Evolutionary conservation across 2,797 vertebrate genomes (phyloP).

Genomic region (Hydrophis major): DNA sequence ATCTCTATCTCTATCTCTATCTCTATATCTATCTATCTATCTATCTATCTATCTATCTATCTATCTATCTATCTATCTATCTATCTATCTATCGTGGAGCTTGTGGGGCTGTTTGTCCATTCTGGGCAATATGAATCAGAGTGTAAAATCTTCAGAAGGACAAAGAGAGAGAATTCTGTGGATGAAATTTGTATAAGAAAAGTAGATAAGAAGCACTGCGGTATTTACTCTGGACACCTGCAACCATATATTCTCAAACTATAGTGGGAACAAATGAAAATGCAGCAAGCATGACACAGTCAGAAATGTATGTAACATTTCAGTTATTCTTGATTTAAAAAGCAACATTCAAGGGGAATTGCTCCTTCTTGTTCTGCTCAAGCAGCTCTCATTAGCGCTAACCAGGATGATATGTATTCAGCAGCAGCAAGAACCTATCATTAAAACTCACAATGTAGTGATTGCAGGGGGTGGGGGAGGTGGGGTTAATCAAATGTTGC

Average conservation of each 20-base stretch:
- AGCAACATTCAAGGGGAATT: constrained; percentile 4
- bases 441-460: neutral
- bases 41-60: neutral
- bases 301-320: neutral
- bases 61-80: neutral
- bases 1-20: no score
- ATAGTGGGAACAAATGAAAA: neutral
- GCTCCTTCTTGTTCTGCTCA: constrained; percentile 6
- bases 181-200: neutral
- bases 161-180: neutral
- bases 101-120: neutral
- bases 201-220: neutral
- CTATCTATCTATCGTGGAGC: neutral
- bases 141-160: neutral
- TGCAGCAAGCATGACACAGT: neutral
- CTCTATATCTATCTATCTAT: no score
- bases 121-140: neutral
- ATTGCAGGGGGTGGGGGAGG: neutral
- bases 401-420: neutral
- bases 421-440: neutral
- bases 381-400: constrained; percentile 5
- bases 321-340: constrained; percentile 25
- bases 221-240: neutral
- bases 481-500: neutral
- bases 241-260: neutral